Evolutionary conservation across 64 coral and sea anemone genomes (phyloP).

Genomic region (Dendronephthya gigantea): DNA sequence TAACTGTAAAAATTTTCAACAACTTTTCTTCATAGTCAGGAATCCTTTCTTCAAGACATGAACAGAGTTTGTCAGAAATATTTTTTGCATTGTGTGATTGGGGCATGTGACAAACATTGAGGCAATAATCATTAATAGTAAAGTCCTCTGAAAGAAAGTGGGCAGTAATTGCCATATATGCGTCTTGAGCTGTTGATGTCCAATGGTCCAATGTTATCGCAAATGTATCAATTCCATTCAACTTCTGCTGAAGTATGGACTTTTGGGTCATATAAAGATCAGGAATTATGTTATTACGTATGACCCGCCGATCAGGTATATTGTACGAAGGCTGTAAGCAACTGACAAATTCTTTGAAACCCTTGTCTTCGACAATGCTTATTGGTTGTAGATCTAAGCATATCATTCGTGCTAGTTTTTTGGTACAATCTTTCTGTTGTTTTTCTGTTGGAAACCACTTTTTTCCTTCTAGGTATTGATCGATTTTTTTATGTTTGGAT

Average conservation of each 20-base stretch:
- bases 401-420: conserved; percentile 31
- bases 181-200: conserved; percentile 22
- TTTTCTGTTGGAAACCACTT: conserved; percentile 19
- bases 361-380: conserved; percentile 30
- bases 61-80: conserved; percentile 28
- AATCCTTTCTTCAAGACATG: conserved; percentile 36
- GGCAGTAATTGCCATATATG: conserved; percentile 6
- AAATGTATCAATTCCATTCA: conserved; percentile 17
- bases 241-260: conserved; percentile 22
- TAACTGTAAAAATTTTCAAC: conserved; percentile 31
- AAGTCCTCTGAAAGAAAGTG: conserved; percentile 20
- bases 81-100: conserved; percentile 34
- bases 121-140: conserved; percentile 34
- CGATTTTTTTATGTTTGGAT: conserved; percentile 33
- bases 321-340: conserved; percentile 1
- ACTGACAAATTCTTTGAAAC: conserved; percentile 9
- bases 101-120: conserved; percentile 29
- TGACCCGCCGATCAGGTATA: conserved; percentile 25
- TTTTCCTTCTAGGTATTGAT: conserved; percentile 14
- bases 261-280: conserved; percentile 29
- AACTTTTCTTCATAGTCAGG: conserved; percentile 22
- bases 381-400: conserved; percentile 38
- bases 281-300: conserved; percentile 16
- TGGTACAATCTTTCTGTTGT: conserved; percentile 18
- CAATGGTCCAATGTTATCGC: conserved; percentile 22